Evolutionary conservation across 30 jellyfish, hydroid and myxozoan species (phyloP).

Genomic region (Chironex yamaguchii): DNA sequence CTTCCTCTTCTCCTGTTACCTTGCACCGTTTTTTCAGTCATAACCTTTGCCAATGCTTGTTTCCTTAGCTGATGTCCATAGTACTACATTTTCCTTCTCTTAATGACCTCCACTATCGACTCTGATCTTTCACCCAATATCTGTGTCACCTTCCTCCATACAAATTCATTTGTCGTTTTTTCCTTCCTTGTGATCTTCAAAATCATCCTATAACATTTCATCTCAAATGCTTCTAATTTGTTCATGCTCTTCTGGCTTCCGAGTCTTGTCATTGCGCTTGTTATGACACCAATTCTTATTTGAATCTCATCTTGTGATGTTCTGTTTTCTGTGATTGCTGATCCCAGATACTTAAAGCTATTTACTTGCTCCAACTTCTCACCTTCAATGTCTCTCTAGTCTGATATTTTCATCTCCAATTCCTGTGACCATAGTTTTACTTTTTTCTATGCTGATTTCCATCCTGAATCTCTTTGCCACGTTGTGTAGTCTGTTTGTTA

Average conservation of each 20-base stretch:
- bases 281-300: background rate
- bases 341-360: background rate
- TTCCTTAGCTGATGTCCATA: background rate
- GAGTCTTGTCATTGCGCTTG: background rate
- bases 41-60: too few relatives aligned
- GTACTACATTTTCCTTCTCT: background rate
- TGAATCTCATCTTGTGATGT: background rate
- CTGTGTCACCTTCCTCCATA: too few relatives aligned
- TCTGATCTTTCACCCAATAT: background rate
- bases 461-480: too few relatives aligned
- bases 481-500: too few relatives aligned
- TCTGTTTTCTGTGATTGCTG: background rate
- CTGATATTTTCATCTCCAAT: too few relatives aligned
- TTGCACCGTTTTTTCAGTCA: too few relatives aligned
- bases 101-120: background rate
- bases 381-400: background rate
- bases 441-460: too few relatives aligned
- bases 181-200: conserved; percentile 6
- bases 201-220: background rate
- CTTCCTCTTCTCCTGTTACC: too few relatives aligned
- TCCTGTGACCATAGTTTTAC: too few relatives aligned
- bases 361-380: background rate
- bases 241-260: background rate
- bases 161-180: background rate
- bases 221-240: conserved; percentile 4